A percentile compares a stretch with the other conserved stretches of the same genome.
These are phyloP conservation scores for Amazona ochrocephala DNA, from an alignment of 2,797 vertebrate genomes.

Conservation along the genomic window DNA sequence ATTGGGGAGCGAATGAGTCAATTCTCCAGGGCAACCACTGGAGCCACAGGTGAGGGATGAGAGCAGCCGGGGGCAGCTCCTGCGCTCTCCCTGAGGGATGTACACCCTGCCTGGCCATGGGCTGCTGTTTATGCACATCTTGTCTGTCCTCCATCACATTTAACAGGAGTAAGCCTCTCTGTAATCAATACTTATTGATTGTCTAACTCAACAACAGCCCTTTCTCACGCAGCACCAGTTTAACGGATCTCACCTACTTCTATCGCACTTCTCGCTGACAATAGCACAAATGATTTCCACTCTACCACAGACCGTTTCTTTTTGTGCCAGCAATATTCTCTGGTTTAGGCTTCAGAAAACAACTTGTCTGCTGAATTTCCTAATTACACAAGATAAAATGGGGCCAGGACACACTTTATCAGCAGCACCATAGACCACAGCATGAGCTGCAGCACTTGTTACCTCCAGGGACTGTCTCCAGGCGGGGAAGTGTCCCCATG, in stretches of 20 bases:
- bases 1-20: rapidly evolving
- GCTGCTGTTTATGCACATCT: not conserved
- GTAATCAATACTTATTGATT: not conserved
- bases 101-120: not conserved
- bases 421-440: not conserved
- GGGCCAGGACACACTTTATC: not conserved
- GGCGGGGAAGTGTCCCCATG: not conserved
- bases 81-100: rapidly evolving
- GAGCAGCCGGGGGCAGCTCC: not conserved
- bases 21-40: not conserved
- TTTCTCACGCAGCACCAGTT: not conserved
- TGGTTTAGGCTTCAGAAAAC: not conserved
- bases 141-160: not conserved
- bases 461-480: not conserved
- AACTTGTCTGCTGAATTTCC: not conserved
- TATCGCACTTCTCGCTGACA: not conserved
- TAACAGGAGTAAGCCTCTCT: not conserved
- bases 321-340: not conserved
- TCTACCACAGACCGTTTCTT: not conserved
- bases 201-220: not conserved
- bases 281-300: not conserved
- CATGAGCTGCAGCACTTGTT: not conserved
- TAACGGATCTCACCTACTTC: not conserved
- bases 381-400: not conserved
- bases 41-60: rapidly evolving